A percentile compares a stretch with the other conserved stretches of the same genome.
Evolutionary conservation across 2,113 vertebrate genomes (phyloP).

Genomic region (Toxotes jaculatrix): DNA sequence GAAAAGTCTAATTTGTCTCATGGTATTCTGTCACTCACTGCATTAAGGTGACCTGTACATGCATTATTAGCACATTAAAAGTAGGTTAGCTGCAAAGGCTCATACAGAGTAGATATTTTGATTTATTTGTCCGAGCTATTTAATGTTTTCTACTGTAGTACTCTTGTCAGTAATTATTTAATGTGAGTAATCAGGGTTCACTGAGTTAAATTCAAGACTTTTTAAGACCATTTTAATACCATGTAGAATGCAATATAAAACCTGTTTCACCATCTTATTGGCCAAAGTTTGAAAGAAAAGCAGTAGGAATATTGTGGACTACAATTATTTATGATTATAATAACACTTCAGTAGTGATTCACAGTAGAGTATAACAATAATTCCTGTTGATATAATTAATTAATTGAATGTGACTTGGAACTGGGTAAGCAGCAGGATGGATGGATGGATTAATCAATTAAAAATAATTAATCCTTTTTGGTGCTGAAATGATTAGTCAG

Average conservation of each 20-base stretch:
- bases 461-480: too few species aligned
- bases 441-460: too few species aligned
- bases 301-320: background rate
- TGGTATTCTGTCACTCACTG: constrained; percentile 50
- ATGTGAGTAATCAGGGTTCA: background rate
- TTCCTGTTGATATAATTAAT: background rate
- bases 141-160: background rate
- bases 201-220: background rate
- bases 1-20: constrained; percentile 70
- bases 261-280: background rate
- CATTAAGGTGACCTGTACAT: constrained; percentile 31
- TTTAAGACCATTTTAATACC: background rate
- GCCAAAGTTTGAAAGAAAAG: background rate
- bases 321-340: background rate
- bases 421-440: background rate
- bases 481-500: too few species aligned
- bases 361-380: background rate
- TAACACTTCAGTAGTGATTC: background rate
- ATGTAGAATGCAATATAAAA: background rate
- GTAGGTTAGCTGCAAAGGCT: constrained; percentile 15
- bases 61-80: constrained; percentile 30
- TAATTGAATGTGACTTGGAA: background rate
- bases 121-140: background rate
- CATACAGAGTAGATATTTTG: background rate
- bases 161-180: background rate